Evolutionary conservation across 1,140 invertebrate genomes (phyloP).

Genomic region (Asobara japonica): DNA sequence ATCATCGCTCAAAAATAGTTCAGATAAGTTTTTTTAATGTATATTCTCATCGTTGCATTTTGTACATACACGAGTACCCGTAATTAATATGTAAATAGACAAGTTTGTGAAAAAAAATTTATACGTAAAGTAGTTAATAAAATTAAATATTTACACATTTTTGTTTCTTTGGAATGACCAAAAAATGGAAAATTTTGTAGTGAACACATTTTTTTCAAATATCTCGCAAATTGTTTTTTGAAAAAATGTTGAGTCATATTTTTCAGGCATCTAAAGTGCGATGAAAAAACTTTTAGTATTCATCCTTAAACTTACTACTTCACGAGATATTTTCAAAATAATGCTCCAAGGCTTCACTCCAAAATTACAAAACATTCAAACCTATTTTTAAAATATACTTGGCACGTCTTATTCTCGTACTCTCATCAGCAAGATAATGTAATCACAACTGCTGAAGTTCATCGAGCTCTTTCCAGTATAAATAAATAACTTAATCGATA

Average conservation of each 20-base stretch:
- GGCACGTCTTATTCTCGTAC: neutral
- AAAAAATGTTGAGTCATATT: too few relatives aligned
- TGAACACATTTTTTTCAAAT: too few relatives aligned
- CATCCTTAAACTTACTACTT: too few relatives aligned
- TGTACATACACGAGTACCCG: slow-evolving; percentile 21
- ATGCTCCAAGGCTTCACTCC: too few relatives aligned
- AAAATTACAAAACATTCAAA: too few relatives aligned
- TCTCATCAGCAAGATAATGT: neutral
- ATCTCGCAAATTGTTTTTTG: too few relatives aligned
- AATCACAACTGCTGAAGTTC: neutral
- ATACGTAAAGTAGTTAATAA: slow-evolving; percentile 4
- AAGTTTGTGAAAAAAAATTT: neutral
- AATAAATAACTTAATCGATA: slow-evolving; percentile 23
- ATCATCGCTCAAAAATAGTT: slow-evolving; percentile 20
- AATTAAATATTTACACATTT: slow-evolving; percentile 4
- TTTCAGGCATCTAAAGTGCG: too few relatives aligned
- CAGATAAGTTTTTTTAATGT: slow-evolving; percentile 14
- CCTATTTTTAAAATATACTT: slow-evolving; percentile 3
- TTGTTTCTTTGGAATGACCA: slow-evolving; percentile 1
- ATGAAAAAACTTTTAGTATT: too few relatives aligned
- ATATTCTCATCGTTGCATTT: slow-evolving; percentile 12
- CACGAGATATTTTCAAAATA: too few relatives aligned
- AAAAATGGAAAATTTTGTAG: neutral
- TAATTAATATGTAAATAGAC: slow-evolving; percentile 19
- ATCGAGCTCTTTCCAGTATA: neutral